Conservation (phyloP, 2,888 invertebrate species). For the Platycheirus albimanus region DNA sequence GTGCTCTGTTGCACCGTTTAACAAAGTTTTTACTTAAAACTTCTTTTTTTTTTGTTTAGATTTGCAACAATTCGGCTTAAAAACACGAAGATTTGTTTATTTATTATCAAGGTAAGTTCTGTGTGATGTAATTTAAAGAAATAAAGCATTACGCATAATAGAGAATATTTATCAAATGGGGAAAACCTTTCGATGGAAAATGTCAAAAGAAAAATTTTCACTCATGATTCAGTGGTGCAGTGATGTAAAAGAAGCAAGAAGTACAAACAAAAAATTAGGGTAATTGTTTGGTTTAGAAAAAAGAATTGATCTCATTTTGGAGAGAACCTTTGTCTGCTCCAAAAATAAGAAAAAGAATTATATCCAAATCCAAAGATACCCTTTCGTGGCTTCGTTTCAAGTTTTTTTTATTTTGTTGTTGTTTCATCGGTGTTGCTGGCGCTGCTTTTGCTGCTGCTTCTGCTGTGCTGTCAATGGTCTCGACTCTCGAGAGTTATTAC, state of each 20-base stretch:
- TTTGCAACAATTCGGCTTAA: constrained; percentile 54
- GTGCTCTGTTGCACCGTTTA: constrained; percentile 72
- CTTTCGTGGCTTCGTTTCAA: constrained; percentile 50
- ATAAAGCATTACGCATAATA: constrained; percentile 46
- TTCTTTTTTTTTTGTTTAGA: constrained; percentile 56
- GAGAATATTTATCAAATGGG: constrained; percentile 46
- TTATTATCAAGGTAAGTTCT: constrained; percentile 71
- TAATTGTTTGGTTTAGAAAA: constrained; percentile 19
- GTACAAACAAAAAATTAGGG: constrained; percentile 28
- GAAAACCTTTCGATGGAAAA: constrained; percentile 74
- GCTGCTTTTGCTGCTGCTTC: constrained; percentile 45
- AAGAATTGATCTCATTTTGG: constrained; percentile 49
- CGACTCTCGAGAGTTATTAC: constrained; percentile 24
- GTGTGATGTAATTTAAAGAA: constrained; percentile 62
- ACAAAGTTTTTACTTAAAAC: constrained; percentile 55
- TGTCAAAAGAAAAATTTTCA: constrained; percentile 67
- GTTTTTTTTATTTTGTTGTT: constrained; percentile 28
- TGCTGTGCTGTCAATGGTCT: constrained; percentile 34
- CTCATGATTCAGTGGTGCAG: constrained; percentile 73
- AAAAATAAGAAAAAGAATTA: not conserved
- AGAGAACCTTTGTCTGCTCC: constrained; percentile 40
- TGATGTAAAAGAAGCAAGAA: constrained; percentile 70
- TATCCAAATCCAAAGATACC: constrained; percentile 25
- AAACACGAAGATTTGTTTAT: constrained; percentile 66
- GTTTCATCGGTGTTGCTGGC: too few relatives aligned